Base-by-base conservation (phyloP, 2,113 vertebrate species). In the Pleuronectes platessa region DNA sequence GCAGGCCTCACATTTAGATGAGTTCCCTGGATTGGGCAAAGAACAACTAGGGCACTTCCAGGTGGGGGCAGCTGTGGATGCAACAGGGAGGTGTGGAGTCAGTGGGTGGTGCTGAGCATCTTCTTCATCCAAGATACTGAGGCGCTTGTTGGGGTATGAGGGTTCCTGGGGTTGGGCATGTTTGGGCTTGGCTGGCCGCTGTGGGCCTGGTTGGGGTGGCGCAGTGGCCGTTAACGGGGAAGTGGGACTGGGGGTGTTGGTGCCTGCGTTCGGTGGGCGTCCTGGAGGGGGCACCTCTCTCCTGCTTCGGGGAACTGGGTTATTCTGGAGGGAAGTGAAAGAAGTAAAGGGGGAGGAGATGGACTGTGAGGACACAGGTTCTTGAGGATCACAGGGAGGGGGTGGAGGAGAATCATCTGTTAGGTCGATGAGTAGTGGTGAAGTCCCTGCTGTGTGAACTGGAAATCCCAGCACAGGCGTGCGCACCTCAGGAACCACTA, bases 401-500 rank as follows among this genome's bases (percentile, higher is more conserved):
- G 92, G 67, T 18, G 94, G 91, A 0, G 83, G 78, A 0, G 93
- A 79, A 0, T 97, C 96, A 0, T 94, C 93, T 0, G 96, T 97
- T 0, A 95, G 56, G 71, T 95, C 90, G 37, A 97, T 96, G 26
- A 95, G 74, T 0, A 96, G 85, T 0, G 92, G 92, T 2, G 31
- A 58, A 26, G 68, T 88, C 81, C 78, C 92, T 88, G 94, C 78
- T 1, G 93, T 83, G 61, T 92, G 83, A 3, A 95, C 91, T 1
- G 94, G 88, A 82, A 99, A 98, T 1, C 96, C 96, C 0, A 93
- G 51, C 40, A 95, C 94, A 0, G 97, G 97, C 0, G 98, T 96
- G 60, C 95, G 93, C 0, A 99, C 95, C 78, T 99, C 97, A 0
- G 98, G 98, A 65, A 99, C 97, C 66, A 99, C 98, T 74, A 99